A percentile compares a stretch with the other conserved stretches of the same genome.
phyloP scores from a whole-genome alignment of 2,888 invertebrate genomes.

The Cataglyphis altisquamis region DNA sequence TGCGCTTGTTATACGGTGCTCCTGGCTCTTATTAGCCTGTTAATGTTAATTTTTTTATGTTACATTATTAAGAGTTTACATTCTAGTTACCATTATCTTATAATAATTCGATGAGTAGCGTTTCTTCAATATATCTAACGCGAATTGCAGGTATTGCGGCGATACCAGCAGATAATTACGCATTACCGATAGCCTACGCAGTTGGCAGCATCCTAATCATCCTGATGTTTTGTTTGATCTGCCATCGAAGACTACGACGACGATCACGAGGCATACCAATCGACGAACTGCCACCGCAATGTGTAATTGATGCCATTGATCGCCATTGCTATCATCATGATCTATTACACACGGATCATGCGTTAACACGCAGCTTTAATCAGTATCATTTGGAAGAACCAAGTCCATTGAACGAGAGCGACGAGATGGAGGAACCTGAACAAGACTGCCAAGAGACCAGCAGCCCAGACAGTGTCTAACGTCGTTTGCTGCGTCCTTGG shows the following conservation, averaged over 20 bases:
- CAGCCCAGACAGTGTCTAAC: slow-evolving; percentile 82
- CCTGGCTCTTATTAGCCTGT: no score
- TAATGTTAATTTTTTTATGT: no score
- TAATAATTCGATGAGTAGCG: slow-evolving; percentile 5
- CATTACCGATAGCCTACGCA: slow-evolving; percentile 87
- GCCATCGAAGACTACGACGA: slow-evolving; percentile 87
- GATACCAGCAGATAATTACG: slow-evolving; percentile 88
- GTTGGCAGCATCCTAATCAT: slow-evolving; percentile 86
- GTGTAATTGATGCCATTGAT: slow-evolving; percentile 75
- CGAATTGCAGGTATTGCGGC: slow-evolving; percentile 86
- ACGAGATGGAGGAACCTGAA: slow-evolving; percentile 60
- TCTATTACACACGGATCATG: slow-evolving; percentile 71
- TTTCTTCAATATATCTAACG: slow-evolving; percentile 4
- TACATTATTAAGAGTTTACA: no score
- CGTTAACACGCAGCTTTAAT: slow-evolving; percentile 68
- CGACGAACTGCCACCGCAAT: slow-evolving; percentile 78
- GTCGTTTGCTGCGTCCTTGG: not conserved
- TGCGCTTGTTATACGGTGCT: no score
- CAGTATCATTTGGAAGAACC: slow-evolving; percentile 76
- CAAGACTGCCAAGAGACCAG: slow-evolving; percentile 77
- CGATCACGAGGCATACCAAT: slow-evolving; percentile 80
- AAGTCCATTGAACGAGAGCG: slow-evolving; percentile 81
- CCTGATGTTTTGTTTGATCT: slow-evolving; percentile 87
- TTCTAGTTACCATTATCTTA: no score
- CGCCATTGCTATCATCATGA: slow-evolving; percentile 80